Evolutionary conservation across 2,113 vertebrate species (phyloP).

Genomic region (Garra rufa): DNA sequence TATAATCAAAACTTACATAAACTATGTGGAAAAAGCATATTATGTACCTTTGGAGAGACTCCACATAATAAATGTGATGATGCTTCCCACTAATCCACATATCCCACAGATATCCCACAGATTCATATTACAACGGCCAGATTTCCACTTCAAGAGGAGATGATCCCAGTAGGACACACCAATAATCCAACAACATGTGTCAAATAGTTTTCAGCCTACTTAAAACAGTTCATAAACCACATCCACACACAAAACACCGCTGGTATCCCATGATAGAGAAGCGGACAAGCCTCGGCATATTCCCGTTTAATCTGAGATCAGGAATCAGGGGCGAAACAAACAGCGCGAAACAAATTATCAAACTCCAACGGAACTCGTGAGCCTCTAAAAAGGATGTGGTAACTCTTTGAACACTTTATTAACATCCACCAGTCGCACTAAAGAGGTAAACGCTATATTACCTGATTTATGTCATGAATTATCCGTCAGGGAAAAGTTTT

Average conservation of each 20-base stretch:
- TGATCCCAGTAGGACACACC: neutral
- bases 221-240: neutral
- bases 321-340: constrained; percentile 33
- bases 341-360: constrained; percentile 12
- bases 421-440: neutral
- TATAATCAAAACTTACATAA: neutral
- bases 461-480: constrained; percentile 74
- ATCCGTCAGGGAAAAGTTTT: constrained; percentile 63
- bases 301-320: constrained; percentile 43
- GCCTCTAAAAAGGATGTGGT: neutral
- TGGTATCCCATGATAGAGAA: constrained; percentile 48
- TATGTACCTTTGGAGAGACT: neutral
- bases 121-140: neutral
- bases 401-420: neutral
- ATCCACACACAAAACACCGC: neutral
- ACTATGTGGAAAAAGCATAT: neutral
- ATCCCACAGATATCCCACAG: neutral
- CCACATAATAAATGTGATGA: neutral
- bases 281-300: constrained; percentile 73
- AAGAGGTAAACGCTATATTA: constrained; percentile 52
- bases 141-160: neutral
- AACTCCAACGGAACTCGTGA: neutral
- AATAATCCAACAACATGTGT: neutral
- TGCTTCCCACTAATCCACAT: neutral
- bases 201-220: neutral